Evolutionary conservation across 2,797 vertebrate genomes (phyloP), one percentile per base, ranked within the genome.

Genomic region (Chaunax sp.): DNA sequence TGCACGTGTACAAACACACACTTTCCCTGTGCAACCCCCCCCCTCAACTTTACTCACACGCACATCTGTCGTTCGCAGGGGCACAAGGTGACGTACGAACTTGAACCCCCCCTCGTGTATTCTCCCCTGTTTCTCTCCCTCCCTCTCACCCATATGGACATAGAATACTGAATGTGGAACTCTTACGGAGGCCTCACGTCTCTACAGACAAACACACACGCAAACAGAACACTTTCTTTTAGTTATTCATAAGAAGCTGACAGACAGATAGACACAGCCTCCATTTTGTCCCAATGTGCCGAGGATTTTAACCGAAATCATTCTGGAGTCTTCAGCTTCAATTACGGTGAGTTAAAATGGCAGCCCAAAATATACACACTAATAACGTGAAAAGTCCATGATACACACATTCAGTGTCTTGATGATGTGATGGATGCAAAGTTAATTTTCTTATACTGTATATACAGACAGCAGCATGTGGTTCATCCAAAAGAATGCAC

Each of bases 41-140:
- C 77, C 75, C n/a, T 46, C 67, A 23, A 64, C 79, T 68, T 44
- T 19, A 18, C 78, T 54, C 72, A 47, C 88, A 76, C 68, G 83
- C 87, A 90, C 91, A 93, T 93, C 91, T 91, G 90, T 85, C 75
- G 88, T 93, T 89, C 89, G 37, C 87, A 84, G 92, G 90, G 90
- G 92, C 83, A n/a, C 85, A 87, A 88, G 89, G 90, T 94, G 93
- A 94, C 89, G 90, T 89, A 90, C 85, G 54, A 84, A 78, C 86
- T 67, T n/a, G n/a, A 70, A 72, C 49, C 62, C 72, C 67, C 91
- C 90, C 82, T 58, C n/a, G 87, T 75, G 89, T 61, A 74, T 75
- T 66, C 86, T 81, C 69, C 73, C 75, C 75, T 61, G 75, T 77
- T 53, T 67, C 82, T 51, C 69, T 76, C 67, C 44, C 66, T 75